phyloP scores from a whole-genome alignment of 2,113 vertebrate species.

The Conger conger region DNA sequence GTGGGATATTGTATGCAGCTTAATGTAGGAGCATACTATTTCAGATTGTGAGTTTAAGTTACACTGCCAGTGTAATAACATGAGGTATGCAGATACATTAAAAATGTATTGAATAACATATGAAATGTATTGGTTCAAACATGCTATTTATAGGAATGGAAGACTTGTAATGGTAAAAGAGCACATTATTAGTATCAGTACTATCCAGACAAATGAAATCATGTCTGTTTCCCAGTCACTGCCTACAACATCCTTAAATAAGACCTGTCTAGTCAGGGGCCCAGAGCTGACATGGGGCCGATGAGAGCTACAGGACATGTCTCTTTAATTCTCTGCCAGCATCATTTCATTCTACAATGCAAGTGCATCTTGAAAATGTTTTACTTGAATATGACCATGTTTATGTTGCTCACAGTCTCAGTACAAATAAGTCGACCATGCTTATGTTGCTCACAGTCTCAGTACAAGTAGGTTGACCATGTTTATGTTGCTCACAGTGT shows the following conservation, averaged over 20 bases:
- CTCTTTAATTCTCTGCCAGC: slow-evolving; percentile 42
- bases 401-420: too few relatives aligned
- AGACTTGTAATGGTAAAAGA: not conserved
- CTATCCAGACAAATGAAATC: not conserved
- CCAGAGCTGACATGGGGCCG: slow-evolving; percentile 33
- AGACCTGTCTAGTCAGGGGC: slow-evolving; percentile 19
- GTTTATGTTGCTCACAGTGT: too few relatives aligned
- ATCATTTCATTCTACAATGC: slow-evolving; percentile 34
- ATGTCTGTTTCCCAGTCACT: slow-evolving; percentile 12
- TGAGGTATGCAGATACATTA: not conserved
- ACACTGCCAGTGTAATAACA: not conserved
- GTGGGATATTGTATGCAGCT: not conserved
- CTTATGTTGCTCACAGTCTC: too few relatives aligned
- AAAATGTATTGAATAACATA: not conserved
- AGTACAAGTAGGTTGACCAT: too few relatives aligned
- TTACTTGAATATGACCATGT: too few relatives aligned
- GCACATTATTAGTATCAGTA: slow-evolving; percentile 16
- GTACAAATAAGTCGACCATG: too few relatives aligned
- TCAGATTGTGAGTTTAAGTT: not conserved
- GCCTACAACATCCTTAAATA: slow-evolving; percentile 30
- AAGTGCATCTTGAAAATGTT: not conserved
- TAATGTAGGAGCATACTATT: too few relatives aligned
- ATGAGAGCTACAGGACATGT: slow-evolving; percentile 42
- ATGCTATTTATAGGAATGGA: not conserved
- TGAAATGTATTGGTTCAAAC: not conserved